Conservation (phyloP, 2,113 vertebrate genomes). For the Anarhynchus alexandrinus region DNA sequence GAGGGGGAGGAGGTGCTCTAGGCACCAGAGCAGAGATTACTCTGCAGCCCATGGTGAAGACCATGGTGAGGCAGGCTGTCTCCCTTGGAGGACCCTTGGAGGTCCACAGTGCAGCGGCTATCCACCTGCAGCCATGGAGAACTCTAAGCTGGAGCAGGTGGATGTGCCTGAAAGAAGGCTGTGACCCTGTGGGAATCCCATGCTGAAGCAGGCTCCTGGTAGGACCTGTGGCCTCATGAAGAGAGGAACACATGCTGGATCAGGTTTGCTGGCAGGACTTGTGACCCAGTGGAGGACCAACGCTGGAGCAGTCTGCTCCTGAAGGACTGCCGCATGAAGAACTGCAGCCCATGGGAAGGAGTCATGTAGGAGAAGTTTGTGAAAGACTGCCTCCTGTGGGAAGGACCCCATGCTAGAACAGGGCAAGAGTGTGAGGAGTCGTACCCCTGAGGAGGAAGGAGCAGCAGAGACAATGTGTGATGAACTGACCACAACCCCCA, state of each 20-base stretch:
- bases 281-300: not conserved
- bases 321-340: not conserved
- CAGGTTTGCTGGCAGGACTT: not conserved
- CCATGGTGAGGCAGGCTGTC: not conserved
- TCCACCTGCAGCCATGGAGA: not conserved
- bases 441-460: not conserved
- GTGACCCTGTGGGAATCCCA: not conserved
- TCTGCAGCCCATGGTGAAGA: not conserved
- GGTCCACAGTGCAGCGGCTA: not conserved
- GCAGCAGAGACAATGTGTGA: accelerated
- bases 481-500: accelerated
- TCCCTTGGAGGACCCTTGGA: not conserved
- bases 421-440: not conserved
- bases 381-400: accelerated
- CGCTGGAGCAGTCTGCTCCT: not conserved
- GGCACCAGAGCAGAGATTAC: accelerated
- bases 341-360: accelerated
- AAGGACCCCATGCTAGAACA: not conserved
- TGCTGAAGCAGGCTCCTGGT: not conserved
- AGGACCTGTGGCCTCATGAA: not conserved
- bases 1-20: not conserved
- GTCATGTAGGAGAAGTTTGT: accelerated
- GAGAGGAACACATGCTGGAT: not conserved
- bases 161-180: not conserved
- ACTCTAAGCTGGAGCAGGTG: accelerated